phyloP scores from a whole-genome alignment of 2,888 invertebrate genomes.

The Macrophya annulata region DNA sequence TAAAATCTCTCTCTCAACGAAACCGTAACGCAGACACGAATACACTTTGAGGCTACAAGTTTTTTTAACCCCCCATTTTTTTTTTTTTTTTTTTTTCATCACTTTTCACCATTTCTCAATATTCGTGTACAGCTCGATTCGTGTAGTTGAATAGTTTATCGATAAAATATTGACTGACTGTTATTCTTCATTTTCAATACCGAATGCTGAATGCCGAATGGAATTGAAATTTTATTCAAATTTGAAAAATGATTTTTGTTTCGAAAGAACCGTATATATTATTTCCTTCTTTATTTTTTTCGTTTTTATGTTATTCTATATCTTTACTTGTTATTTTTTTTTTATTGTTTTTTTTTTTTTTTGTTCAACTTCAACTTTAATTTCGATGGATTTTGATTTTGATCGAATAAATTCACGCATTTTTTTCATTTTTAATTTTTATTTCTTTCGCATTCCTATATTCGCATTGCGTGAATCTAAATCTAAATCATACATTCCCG shows the following conservation, averaged over 20 bases:
- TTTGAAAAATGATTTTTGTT: not conserved
- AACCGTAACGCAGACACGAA: not conserved
- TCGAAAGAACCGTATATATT: not conserved
- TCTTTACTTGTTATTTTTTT: too few species aligned
- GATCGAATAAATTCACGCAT: slow-evolving; percentile 1
- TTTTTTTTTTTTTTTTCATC: not conserved
- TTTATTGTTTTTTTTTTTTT: not conserved
- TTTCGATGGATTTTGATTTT: not conserved
- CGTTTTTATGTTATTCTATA: too few species aligned
- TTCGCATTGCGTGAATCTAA: slow-evolving; percentile 6
- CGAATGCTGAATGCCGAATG: not conserved
- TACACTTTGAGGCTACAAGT: not conserved
- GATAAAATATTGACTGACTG: not conserved
- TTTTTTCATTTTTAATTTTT: not conserved
- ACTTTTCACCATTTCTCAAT: not conserved
- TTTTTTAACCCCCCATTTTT: not conserved
- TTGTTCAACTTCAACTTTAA: not conserved
- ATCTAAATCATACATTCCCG: not conserved
- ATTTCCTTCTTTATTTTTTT: not conserved
- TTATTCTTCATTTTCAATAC: not conserved
- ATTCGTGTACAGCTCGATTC: too few species aligned
- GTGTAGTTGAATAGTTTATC: too few species aligned
- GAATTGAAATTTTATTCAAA: not conserved
- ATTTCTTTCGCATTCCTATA: slow-evolving; percentile 13
- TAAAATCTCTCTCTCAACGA: not conserved